phyloP scores from a whole-genome alignment of 1,140 invertebrate genomes.

The Bradysia coprophila region DNA sequence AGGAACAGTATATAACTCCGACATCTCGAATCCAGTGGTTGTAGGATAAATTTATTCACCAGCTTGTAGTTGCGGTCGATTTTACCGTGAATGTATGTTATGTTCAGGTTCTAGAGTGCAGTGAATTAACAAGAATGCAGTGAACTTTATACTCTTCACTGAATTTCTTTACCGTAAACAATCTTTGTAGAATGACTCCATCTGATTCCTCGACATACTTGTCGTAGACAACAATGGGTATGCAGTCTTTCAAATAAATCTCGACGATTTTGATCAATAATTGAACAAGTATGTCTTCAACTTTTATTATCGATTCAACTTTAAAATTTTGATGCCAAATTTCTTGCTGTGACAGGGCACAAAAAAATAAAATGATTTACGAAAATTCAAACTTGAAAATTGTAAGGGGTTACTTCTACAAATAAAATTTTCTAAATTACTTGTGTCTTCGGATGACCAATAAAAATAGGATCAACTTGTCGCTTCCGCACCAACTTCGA shows the following conservation, averaged over 20 bases:
- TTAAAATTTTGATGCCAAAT: slow-evolving; percentile 28
- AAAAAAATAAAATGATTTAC: too few species aligned
- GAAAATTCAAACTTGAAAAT: too few species aligned
- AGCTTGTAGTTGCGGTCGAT: slow-evolving; percentile 26
- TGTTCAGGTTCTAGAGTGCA: slow-evolving; percentile 30
- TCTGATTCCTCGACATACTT: slow-evolving; percentile 29
- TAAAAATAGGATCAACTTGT: slow-evolving; percentile 25
- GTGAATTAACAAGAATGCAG: not conserved
- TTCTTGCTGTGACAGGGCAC: too few species aligned
- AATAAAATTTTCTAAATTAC: too few species aligned
- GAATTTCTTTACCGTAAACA: slow-evolving; percentile 24
- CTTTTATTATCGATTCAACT: slow-evolving; percentile 18
- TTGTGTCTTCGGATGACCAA: slow-evolving; percentile 31
- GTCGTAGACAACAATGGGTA: slow-evolving; percentile 41
- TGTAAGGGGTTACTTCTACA: too few species aligned
- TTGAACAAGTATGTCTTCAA: slow-evolving; percentile 30
- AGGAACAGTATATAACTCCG: slow-evolving; percentile 42
- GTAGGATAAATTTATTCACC: slow-evolving; percentile 19
- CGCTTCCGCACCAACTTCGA: too few species aligned
- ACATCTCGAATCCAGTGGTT: slow-evolving; percentile 26
- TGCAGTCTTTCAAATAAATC: slow-evolving; percentile 35
- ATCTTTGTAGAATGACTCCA: slow-evolving; percentile 28
- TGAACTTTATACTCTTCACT: not conserved
- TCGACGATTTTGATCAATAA: slow-evolving; percentile 32
- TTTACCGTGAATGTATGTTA: slow-evolving; percentile 34